Evolutionary conservation across 2,888 invertebrate species (phyloP).

Genomic region (Cryptocheilus praepositus): DNA sequence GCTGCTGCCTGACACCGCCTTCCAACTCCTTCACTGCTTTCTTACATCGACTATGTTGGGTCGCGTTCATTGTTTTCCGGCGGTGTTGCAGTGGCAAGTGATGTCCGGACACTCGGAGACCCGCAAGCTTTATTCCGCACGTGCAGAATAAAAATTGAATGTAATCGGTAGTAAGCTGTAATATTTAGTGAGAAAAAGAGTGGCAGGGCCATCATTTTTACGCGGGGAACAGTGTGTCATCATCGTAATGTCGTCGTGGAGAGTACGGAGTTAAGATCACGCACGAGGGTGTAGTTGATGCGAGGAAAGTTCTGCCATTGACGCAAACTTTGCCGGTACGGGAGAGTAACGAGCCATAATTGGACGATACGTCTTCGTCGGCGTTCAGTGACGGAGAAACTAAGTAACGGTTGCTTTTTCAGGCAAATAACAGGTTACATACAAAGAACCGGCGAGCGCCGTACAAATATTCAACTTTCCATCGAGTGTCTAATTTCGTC

Average conservation of each 20-base stretch:
- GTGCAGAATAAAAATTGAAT: too few species aligned
- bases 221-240: too few species aligned
- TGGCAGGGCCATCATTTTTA: too few species aligned
- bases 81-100: too few species aligned
- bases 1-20: background rate
- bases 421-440: too few species aligned
- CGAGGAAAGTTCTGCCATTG: background rate
- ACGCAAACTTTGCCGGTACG: background rate
- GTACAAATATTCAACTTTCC: slow-evolving; percentile 34
- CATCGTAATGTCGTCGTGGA: too few species aligned
- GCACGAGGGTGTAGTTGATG: slow-evolving; percentile 1
- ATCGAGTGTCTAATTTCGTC: slow-evolving; percentile 24
- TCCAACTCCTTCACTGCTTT: background rate
- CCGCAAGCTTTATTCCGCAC: background rate
- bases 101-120: too few species aligned
- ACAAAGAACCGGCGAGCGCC: slow-evolving; percentile 4
- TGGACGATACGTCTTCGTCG: slow-evolving; percentile 1
- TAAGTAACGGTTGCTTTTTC: too few species aligned
- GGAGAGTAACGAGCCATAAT: slow-evolving; percentile 9
- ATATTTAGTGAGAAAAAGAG: too few species aligned
- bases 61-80: background rate
- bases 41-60: background rate
- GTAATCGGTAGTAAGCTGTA: too few species aligned
- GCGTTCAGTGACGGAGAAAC: background rate
- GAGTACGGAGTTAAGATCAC: background rate